Percentiles rank a stretch among this genome's conserved stretches.
Evolutionary conservation across 2,888 invertebrate genomes (phyloP).

Genomic region (Mesorhabditis spiculigera): DNA sequence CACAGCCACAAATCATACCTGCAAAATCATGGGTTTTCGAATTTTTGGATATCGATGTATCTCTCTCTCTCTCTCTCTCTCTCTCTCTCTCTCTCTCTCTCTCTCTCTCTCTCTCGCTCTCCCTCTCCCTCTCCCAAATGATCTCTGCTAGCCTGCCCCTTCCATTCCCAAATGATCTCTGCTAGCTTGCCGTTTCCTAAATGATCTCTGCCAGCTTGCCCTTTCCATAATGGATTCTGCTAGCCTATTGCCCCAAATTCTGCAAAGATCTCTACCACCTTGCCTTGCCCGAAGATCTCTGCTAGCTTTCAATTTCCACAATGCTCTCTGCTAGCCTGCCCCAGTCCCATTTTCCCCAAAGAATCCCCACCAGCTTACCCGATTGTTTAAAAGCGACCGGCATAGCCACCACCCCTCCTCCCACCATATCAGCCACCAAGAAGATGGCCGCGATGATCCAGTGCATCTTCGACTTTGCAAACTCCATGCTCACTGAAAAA

Average conservation of each 20-base stretch:
- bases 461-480: constrained; percentile 25
- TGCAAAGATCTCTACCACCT: background rate
- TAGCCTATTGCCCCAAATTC: background rate
- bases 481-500: background rate
- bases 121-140: too few relatives aligned
- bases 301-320: background rate
- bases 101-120: too few relatives aligned
- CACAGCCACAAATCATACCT: constrained; percentile 34
- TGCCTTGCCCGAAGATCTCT: background rate
- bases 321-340: too few relatives aligned
- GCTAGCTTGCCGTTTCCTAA: too few relatives aligned
- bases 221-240: too few relatives aligned
- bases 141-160: too few relatives aligned
- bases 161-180: too few relatives aligned
- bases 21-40: background rate
- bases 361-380: constrained; percentile 19
- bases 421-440: constrained; percentile 57
- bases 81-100: too few relatives aligned
- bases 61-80: too few relatives aligned
- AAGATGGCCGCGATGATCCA: constrained; percentile 47
- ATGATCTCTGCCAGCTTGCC: too few relatives aligned
- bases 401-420: constrained; percentile 57
- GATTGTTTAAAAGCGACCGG: constrained; percentile 52
- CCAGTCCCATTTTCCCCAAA: too few relatives aligned
- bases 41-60: too few relatives aligned